Conservation (phyloP, 2,113 vertebrate genomes). For the Hippotragus niger region DNA sequence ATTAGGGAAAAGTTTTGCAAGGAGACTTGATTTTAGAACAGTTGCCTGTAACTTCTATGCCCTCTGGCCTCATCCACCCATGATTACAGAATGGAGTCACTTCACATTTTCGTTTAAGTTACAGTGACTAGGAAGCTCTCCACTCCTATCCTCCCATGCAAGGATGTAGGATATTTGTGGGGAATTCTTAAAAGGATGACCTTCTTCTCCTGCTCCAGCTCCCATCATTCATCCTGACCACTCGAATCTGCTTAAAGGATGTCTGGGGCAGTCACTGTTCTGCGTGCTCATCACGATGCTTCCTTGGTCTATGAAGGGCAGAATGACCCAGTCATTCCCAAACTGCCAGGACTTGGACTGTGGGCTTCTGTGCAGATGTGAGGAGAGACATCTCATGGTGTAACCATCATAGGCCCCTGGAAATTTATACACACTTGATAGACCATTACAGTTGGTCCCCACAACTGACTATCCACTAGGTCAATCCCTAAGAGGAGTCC, state of each 20-base stretch:
- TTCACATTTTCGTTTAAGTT: neutral
- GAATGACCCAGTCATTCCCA: neutral
- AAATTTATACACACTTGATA: neutral
- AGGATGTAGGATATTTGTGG: neutral
- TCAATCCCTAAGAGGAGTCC: neutral
- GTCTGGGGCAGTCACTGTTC: neutral
- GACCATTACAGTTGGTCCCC: neutral
- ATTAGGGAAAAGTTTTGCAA: neutral
- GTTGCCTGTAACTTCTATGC: neutral
- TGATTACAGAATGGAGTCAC: neutral
- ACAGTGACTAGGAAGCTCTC: neutral
- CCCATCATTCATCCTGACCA: neutral
- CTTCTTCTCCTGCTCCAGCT: neutral
- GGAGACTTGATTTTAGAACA: neutral
- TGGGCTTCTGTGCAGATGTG: neutral
- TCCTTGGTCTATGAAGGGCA: fast-evolving
- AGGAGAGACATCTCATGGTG: neutral
- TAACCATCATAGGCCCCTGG: neutral
- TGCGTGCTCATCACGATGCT: fast-evolving
- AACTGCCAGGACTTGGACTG: neutral
- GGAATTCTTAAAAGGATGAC: neutral
- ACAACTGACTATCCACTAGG: neutral
- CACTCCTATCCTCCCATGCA: neutral
- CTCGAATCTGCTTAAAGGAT: neutral
- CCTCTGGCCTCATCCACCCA: neutral